Evolutionary conservation across 2,888 invertebrate genomes (phyloP).

Genomic region (Drosophila atripex): DNA sequence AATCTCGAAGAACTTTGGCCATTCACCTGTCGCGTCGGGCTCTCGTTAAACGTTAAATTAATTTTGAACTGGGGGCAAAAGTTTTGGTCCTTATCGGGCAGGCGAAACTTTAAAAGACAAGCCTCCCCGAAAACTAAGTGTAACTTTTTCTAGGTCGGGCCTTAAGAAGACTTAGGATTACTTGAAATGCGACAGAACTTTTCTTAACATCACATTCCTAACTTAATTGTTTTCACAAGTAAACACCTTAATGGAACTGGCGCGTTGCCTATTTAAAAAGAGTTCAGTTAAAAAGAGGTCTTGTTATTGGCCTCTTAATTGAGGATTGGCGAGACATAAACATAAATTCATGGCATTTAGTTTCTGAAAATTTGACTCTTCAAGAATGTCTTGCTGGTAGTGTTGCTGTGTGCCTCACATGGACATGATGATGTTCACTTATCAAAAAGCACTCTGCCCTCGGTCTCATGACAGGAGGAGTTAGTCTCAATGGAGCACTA

Average conservation of each 20-base stretch:
- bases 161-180: conserved; percentile 42
- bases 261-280: conserved; percentile 31
- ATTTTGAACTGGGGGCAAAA: conserved; percentile 65
- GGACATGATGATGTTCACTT: conserved; percentile 59
- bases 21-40: conserved; percentile 16
- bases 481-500: not conserved
- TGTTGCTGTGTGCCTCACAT: conserved; percentile 13
- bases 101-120: conserved; percentile 60
- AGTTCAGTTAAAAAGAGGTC: conserved; percentile 22
- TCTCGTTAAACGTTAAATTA: conserved; percentile 62
- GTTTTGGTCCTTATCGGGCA: conserved; percentile 57
- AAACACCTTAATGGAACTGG: conserved; percentile 51
- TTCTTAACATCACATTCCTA: conserved; percentile 50
- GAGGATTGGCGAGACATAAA: conserved; percentile 17
- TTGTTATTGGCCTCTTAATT: conserved; percentile 32
- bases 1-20: conserved; percentile 27
- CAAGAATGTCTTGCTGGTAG: not conserved
- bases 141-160: conserved; percentile 34
- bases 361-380: not conserved
- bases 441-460: conserved; percentile 30
- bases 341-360: conserved; percentile 10
- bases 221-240: conserved; percentile 63
- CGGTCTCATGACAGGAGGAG: not conserved
- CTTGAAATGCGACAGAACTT: conserved; percentile 59
- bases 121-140: conserved; percentile 32